Evolutionary conservation across 2,113 vertebrate species (phyloP).

Genomic region (Glareola pratincola): DNA sequence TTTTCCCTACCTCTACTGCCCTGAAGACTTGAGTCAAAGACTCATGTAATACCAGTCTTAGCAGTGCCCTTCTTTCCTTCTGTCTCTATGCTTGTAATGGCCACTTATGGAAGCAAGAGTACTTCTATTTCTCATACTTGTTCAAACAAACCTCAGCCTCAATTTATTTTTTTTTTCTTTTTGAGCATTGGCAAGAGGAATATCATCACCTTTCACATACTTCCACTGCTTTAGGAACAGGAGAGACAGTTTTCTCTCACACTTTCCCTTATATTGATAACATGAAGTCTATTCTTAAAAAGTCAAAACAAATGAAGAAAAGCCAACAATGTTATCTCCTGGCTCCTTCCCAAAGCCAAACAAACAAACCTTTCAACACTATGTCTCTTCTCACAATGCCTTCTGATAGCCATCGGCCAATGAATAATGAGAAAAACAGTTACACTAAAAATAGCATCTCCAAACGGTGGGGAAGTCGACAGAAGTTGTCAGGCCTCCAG

Average conservation of each 20-base stretch:
- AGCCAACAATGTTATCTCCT: constrained; percentile 59
- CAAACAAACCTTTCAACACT: constrained; percentile 59
- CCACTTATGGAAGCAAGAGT: background rate
- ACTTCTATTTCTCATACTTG: background rate
- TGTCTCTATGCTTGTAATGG: background rate
- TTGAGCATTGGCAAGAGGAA: background rate
- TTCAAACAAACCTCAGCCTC: background rate
- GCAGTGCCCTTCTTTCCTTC: background rate
- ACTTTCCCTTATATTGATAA: constrained; percentile 19
- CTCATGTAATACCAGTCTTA: background rate
- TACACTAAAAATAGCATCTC: constrained; percentile 60
- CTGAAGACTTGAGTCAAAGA: background rate
- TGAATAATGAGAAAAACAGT: constrained; percentile 63
- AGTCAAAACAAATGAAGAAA: constrained; percentile 22
- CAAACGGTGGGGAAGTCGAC: constrained; percentile 3
- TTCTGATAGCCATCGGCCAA: constrained; percentile 63
- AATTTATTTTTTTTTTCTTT: background rate
- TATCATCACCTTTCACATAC: constrained; percentile 8
- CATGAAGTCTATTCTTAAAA: constrained; percentile 17
- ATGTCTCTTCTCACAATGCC: constrained; percentile 61
- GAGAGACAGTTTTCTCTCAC: constrained; percentile 20
- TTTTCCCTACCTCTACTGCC: background rate
- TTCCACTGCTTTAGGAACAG: background rate
- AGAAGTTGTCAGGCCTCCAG: constrained; percentile 33
- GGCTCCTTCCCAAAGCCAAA: constrained; percentile 62